Evolutionary conservation across 2,888 invertebrate species (phyloP), one percentile per base, ranked within the genome.

Genomic region (Phyto melanocephala): DNA sequence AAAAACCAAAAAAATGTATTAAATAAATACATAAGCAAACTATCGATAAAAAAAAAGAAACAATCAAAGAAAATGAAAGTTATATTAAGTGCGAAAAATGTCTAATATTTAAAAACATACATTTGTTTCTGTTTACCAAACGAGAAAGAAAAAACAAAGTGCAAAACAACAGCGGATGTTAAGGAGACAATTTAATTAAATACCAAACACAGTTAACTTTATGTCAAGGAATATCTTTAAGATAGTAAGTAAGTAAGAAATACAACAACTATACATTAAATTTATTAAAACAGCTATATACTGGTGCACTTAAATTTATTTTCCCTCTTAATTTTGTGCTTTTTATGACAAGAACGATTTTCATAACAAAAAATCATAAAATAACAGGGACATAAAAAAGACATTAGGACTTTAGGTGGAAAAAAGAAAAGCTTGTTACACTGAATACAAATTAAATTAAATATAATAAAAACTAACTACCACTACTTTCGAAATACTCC

Each of bases 101-200:
- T 6, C 3, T 6, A 3, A 3, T 28, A 28, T 28, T 28, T 28
- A 42, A 42, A 63, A 24, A 28, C n/a, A n/a, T n/a, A n/a, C n/a
- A n/a, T n/a, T n/a, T n/a, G n/a, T 56, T 15, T 17, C 42, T 17
- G 24, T 22, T n/a, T n/a, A 20, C 15, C 1, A 20, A 71, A 7
- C 28, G 1, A 40, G 63, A 58, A 45, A 42, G 4, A 22, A 22
- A 33, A 45, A 42, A 10, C 24, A 33, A 50, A 20, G 17, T n/a
- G n/a, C 17, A 28, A 24, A 76, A 42, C 65, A 54, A 28, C 3
- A 60, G 13, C 76, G 82, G 82, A 84, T 56, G 58, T 67, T n/a
- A 70, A 77, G 50, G 74, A 80, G 82, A 78, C 81, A 79, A 79
- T 79, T 76, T 81, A 76, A 84, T 75, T 76, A 62, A 72, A 74